phyloP scores from a whole-genome alignment of 1,140 invertebrate species.

The Drosophila kikkawai region DNA sequence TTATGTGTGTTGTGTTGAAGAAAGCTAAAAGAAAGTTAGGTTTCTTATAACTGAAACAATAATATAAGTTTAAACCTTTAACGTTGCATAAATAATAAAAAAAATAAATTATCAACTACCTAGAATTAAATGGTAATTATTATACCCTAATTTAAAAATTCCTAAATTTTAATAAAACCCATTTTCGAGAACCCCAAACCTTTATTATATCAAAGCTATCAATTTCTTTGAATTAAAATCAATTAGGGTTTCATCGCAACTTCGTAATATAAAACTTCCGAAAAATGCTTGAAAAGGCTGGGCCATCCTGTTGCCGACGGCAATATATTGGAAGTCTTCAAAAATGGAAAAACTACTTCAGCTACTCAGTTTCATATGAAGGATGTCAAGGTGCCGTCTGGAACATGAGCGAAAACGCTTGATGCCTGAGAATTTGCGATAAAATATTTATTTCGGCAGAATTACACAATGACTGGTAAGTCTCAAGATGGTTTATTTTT shows the following conservation, averaged over 20 bases:
- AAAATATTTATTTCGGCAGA: slow-evolving; percentile 32
- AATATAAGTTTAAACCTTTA: no score
- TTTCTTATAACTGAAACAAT: not conserved
- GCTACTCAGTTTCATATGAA: not conserved
- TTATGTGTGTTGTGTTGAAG: not conserved
- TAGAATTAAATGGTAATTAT: not conserved
- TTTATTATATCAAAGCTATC: not conserved
- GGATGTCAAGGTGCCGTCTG: slow-evolving; percentile 17
- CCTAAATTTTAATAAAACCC: not conserved
- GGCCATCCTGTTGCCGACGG: not conserved
- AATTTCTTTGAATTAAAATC: not conserved
- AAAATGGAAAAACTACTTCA: slow-evolving; percentile 37
- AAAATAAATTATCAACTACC: no score
- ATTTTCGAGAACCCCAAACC: not conserved
- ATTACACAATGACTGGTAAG: slow-evolving; percentile 24
- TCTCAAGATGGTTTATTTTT: slow-evolving; percentile 32
- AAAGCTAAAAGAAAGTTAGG: not conserved
- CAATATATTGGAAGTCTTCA: slow-evolving; percentile 15
- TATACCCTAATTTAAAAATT: no score
- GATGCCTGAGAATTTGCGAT: slow-evolving; percentile 31
- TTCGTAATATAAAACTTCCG: not conserved
- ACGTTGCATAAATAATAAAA: no score
- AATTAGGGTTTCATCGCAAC: not conserved
- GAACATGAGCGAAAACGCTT: slow-evolving; percentile 22
- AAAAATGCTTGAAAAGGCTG: not conserved